Base-by-base conservation (phyloP, 2,888 invertebrate genomes). In the Amiota mariae region DNA sequence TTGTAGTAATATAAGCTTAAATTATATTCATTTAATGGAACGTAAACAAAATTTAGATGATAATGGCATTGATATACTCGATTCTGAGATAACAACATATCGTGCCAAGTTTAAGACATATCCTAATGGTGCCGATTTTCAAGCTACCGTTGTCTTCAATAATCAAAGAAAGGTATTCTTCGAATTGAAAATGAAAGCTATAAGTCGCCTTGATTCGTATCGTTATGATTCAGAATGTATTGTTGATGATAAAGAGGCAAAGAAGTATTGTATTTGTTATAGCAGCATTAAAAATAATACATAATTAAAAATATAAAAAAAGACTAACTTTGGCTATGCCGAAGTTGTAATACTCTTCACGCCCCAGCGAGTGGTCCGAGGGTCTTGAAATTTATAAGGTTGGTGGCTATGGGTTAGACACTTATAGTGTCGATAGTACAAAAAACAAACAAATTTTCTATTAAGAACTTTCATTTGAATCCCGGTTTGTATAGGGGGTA, bases 161-260 rank as follows among this genome's bases (percentile, higher is more conserved):
- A 59, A 67, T 49, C 56, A 54, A 6, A 74, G 71, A 0, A n/a
- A 46, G 8, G 11, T 24, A 10, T 24, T 24, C 24, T n/a, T 71
- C 4, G 9, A 59, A 9, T 61, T 76, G 11, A 24, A 76, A 13
- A 68, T 77, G 46, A 93, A 92, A 13, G 90, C 91, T 61, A 90
- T 94, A 1, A 94, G 93, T 87, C 89, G 93, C 61, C 82, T 92
- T 13, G 92, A 92, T 81, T 85, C 77, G 15, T 92, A 92, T 81
- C 81, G 80, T 13, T 80, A 85, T 8, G 90, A 91, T 79, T 91
- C 91, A 75, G 79, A 82, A 4, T 92, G 92, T 81, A 89, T 91
- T n/a, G 79, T 91, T n/a, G 79, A 87, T 20, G 88, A 91, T 77
- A 87, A 89, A 72, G 86, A 88, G 73, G 88, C 91, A 15, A 91